Percentiles rank a stretch among this genome's conserved stretches.
These are phyloP conservation scores for Enteromius afrohamiltoni DNA, from an alignment of 2,797 vertebrate genomes.

Conservation along the genomic window DNA sequence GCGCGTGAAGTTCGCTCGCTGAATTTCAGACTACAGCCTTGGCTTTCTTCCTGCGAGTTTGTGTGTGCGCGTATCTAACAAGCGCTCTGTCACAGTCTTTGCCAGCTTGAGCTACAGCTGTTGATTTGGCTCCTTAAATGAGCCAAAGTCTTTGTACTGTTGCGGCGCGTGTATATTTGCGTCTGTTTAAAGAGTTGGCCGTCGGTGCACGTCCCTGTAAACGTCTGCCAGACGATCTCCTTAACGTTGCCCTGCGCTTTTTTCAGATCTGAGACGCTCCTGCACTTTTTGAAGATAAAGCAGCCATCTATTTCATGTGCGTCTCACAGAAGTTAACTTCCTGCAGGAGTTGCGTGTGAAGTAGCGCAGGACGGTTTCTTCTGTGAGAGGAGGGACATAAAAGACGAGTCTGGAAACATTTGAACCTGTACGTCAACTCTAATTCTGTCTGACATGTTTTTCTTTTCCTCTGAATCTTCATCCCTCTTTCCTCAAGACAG, in stretches of 20 bases:
- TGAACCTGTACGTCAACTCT: constrained; percentile 69
- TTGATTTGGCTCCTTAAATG: constrained; percentile 62
- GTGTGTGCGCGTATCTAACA: constrained; percentile 47
- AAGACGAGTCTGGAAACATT: constrained; percentile 72
- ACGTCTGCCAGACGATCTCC: constrained; percentile 50
- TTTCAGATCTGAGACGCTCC: constrained; percentile 47
- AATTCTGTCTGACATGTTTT: constrained; percentile 80
- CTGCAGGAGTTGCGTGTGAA: constrained; percentile 69
- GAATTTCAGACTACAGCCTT: constrained; percentile 57
- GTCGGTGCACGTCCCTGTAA: constrained; percentile 43
- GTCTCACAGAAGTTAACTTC: constrained; percentile 74
- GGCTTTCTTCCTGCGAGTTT: constrained; percentile 51
- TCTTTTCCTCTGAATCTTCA: constrained; percentile 40
- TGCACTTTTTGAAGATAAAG: constrained; percentile 78
- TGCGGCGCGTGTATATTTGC: constrained; percentile 18
- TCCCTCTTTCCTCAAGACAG: constrained; percentile 56
- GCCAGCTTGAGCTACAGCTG: constrained; percentile 65
- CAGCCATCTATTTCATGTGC: constrained; percentile 72
- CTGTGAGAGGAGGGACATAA: constrained; percentile 69
- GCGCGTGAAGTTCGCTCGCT: constrained; percentile 52
- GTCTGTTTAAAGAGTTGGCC: constrained; percentile 48
- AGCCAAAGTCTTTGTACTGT: constrained; percentile 61
- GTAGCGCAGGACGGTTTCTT: constrained; percentile 77
- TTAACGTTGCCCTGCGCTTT: constrained; percentile 51
- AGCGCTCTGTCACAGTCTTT: constrained; percentile 54